Percentiles rank a stretch among this genome's conserved stretches.
Evolutionary conservation across 2,797 vertebrate species (phyloP).

Genomic region (Hippoglossus hippoglossus): DNA sequence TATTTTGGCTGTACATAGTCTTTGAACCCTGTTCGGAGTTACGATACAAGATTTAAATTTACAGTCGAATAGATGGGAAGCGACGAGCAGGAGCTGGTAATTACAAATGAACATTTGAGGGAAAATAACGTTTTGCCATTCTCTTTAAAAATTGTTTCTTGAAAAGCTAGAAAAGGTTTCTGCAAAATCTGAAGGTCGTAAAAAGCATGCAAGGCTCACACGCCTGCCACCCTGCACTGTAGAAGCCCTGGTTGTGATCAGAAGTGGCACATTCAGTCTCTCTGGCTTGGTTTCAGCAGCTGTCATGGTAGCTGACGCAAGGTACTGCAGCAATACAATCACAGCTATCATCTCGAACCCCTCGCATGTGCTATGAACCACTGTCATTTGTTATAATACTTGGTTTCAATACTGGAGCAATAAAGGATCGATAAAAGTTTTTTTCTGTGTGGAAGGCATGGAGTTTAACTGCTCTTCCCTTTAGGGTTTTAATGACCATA

Average conservation of each 20-base stretch:
- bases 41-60: constrained; percentile 32
- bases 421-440: neutral
- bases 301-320: constrained; percentile 45
- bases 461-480: constrained; percentile 14
- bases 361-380: constrained; percentile 44
- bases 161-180: constrained; percentile 75
- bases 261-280: constrained; percentile 63
- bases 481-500: constrained; percentile 12
- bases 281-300: constrained; percentile 56
- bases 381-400: neutral
- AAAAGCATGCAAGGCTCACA: constrained; percentile 71
- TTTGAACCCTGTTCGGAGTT: constrained; percentile 42
- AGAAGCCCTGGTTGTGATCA: constrained; percentile 70
- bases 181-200: constrained; percentile 59
- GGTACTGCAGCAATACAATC: constrained; percentile 67
- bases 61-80: constrained; percentile 40
- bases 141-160: constrained; percentile 61
- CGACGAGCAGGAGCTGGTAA: constrained; percentile 25
- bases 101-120: neutral
- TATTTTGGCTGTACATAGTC: constrained; percentile 61
- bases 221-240: constrained; percentile 63
- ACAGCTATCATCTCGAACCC: constrained; percentile 14
- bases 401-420: constrained; percentile 12
- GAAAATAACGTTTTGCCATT: neutral
- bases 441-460: constrained; percentile 12